Percentiles rank a stretch among this genome's conserved stretches.
Evolutionary conservation across 2,888 invertebrate genomes (phyloP).

Genomic region (Nomada flava): DNA sequence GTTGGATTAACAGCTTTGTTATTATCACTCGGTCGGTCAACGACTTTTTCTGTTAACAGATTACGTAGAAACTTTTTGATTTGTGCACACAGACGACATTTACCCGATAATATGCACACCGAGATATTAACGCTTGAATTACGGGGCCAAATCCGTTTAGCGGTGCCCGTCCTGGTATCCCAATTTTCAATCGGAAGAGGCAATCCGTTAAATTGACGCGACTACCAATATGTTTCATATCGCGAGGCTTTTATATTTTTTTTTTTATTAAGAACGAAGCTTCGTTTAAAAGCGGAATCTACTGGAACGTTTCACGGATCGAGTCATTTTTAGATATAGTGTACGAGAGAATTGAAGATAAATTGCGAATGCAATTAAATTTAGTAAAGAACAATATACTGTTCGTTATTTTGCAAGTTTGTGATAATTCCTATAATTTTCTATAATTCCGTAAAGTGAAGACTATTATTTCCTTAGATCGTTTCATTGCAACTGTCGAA

Average conservation of each 20-base stretch:
- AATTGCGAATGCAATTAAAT: too few relatives aligned
- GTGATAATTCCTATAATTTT: too few relatives aligned
- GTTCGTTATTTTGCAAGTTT: too few relatives aligned
- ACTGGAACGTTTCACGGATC: too few relatives aligned
- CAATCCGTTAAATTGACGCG: slow-evolving; percentile 31
- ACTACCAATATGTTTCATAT: slow-evolving; percentile 20
- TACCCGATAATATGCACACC: slow-evolving; percentile 54
- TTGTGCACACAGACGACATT: slow-evolving; percentile 37
- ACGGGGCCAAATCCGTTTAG: slow-evolving; percentile 44
- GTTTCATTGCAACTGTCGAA: too few relatives aligned
- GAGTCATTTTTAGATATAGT: too few relatives aligned
- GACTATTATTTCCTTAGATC: too few relatives aligned
- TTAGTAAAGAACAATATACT: too few relatives aligned
- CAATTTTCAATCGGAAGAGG: slow-evolving; percentile 21
- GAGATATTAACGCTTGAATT: slow-evolving; percentile 48
- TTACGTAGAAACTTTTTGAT: slow-evolving; percentile 52
- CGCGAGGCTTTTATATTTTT: slow-evolving; percentile 8
- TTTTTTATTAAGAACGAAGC: not conserved
- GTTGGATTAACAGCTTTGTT: slow-evolving; percentile 60
- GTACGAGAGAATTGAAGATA: too few relatives aligned
- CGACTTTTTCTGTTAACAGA: slow-evolving; percentile 44
- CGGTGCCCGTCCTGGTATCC: slow-evolving; percentile 7
- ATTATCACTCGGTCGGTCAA: slow-evolving; percentile 49
- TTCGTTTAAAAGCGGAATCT: not conserved
- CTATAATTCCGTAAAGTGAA: too few relatives aligned